These are phyloP conservation scores for Diabrotica balteata DNA, from an alignment of 2,888 invertebrate genomes.

Conservation along the genomic window DNA sequence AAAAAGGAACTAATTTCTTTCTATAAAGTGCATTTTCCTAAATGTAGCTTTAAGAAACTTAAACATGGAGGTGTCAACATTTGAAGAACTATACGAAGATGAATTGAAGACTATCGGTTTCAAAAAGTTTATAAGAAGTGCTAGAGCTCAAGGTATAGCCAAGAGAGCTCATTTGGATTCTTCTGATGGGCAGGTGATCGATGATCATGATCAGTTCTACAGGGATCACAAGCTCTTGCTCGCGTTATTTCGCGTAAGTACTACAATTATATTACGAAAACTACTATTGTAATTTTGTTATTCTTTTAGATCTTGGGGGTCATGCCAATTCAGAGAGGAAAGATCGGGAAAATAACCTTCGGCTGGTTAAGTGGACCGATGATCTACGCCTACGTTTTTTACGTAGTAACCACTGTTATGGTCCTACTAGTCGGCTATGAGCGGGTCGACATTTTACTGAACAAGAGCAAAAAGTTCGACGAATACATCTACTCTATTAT, in stretches of 20 bases:
- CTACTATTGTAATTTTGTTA: too few relatives aligned
- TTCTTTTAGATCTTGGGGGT: constrained; percentile 58
- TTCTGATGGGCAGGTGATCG: constrained; percentile 67
- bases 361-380: constrained; percentile 70
- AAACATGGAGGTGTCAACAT: too few relatives aligned
- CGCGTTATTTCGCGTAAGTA: constrained; percentile 64
- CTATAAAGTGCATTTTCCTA: too few relatives aligned
- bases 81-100: too few relatives aligned
- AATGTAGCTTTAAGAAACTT: too few relatives aligned
- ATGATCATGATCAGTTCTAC: constrained; percentile 72
- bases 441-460: constrained; percentile 67
- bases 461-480: constrained; percentile 69
- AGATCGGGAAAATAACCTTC: constrained; percentile 66
- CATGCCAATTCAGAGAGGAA: constrained; percentile 65
- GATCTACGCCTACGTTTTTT: constrained; percentile 72
- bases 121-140: too few relatives aligned
- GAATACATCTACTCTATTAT: constrained; percentile 75
- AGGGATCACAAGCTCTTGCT: constrained; percentile 71
- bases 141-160: constrained; percentile 52
- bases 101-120: too few relatives aligned
- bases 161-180: constrained; percentile 64
- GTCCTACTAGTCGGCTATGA: constrained; percentile 70
- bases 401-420: constrained; percentile 65
- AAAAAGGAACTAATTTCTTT: too few relatives aligned
- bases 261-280: too few relatives aligned